Evolutionary conservation across 2,113 vertebrate genomes (phyloP).

Genomic region (Oreochromis aureus): DNA sequence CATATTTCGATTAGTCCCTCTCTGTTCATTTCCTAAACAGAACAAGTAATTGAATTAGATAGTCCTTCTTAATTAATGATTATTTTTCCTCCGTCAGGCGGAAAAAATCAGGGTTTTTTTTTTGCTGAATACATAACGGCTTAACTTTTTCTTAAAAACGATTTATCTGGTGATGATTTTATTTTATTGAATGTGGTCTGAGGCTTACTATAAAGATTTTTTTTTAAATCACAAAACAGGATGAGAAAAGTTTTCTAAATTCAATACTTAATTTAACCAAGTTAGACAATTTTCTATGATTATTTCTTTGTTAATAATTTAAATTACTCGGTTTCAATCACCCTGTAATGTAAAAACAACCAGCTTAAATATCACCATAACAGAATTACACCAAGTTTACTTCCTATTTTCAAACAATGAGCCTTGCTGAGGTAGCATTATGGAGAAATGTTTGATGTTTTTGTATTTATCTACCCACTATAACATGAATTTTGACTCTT

Average conservation of each 20-base stretch:
- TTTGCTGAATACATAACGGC: neutral
- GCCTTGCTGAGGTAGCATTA: neutral
- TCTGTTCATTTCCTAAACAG: constrained; percentile 47
- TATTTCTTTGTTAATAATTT: neutral
- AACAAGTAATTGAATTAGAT: constrained; percentile 64
- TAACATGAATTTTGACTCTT: neutral
- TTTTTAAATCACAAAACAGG: neutral
- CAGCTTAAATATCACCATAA: neutral
- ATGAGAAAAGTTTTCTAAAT: neutral
- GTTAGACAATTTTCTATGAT: neutral
- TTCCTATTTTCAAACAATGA: neutral
- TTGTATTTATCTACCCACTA: neutral
- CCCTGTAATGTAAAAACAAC: neutral
- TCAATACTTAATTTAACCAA: neutral
- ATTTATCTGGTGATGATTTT: neutral
- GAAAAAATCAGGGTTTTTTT: constrained; percentile 30
- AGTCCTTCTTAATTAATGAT: constrained; percentile 67
- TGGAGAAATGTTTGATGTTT: neutral
- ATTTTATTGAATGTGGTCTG: neutral
- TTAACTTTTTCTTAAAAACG: neutral
- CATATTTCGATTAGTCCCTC: constrained; percentile 42
- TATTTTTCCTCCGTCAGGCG: constrained; percentile 68
- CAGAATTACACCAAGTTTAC: neutral
- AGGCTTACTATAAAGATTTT: neutral
- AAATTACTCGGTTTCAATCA: neutral